Evolutionary conservation across 2,888 invertebrate species (phyloP), one percentile per base, ranked within the genome.

Genomic region (Ectemnius lituratus): DNA sequence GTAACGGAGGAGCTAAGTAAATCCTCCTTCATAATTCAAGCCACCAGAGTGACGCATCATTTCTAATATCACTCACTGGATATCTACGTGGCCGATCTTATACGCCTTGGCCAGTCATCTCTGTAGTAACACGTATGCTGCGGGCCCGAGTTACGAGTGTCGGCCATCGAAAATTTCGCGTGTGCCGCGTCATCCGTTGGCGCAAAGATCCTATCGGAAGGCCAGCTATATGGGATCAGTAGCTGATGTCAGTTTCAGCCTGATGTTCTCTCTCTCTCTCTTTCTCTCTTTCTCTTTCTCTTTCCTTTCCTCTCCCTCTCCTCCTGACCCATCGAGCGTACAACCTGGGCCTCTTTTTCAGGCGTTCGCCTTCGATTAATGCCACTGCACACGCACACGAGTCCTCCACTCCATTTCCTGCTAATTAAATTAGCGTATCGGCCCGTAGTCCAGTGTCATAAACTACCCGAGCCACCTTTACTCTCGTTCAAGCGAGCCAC

Each of bases 401-500:
- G 73, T 76, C 74, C 76, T 64, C 70, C 75, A 52, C n/a, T 80
- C 80, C 84, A 81, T 85, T 85, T 83, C 80, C 80, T 83, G 81
- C 84, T 87, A 87, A 87, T 87, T 86, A 84, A 87, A 87, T 87
- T 86, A 87, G 83, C 83, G 82, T 86, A 86, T 86, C 82, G 86
- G 76, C 75, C 73, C 14, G 75, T 76, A 66, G 73, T 74, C 73
- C 80, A 69, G 67, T 81, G 79, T 83, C 76, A 73, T 81, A 77
- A 72, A 68, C 70, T 66, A 66, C 49, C 79, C 62, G 64, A 61
- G 68, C 74, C 67, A 60, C 68, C 69, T 69, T 73, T 47, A 4
- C 23, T 27, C 18, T 46, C 6, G 37, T 57, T 62, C 59, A 23
- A 23, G 23, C 59, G 56, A 56, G 56, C 45, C 59, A 61, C 52